Conservation (phyloP, 2,113 vertebrate genomes). For the Tenebrosternarchus preto region DNA sequence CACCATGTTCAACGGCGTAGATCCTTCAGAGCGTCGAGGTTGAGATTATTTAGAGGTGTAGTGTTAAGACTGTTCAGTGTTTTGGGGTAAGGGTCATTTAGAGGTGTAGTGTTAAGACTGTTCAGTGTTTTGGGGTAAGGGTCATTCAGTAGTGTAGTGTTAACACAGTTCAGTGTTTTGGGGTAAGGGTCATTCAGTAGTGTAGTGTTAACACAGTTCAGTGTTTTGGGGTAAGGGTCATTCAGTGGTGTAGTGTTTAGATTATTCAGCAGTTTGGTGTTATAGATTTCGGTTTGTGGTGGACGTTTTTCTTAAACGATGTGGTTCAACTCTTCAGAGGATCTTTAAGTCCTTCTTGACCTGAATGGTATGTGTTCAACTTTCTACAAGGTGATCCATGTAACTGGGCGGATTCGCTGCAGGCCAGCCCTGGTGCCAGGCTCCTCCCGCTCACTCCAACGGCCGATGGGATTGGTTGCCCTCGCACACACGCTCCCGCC, state of each 20-base stretch:
- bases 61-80: too few relatives aligned
- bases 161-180: too few relatives aligned
- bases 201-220: too few relatives aligned
- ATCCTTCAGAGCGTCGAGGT: background rate
- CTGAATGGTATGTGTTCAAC: constrained; percentile 20
- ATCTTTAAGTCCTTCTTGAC: background rate
- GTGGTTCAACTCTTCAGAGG: background rate
- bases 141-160: too few relatives aligned
- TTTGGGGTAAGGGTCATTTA: too few relatives aligned
- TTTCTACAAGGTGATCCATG: constrained; percentile 83
- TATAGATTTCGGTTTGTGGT: background rate
- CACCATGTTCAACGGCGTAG: background rate
- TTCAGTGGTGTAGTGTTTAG: too few relatives aligned
- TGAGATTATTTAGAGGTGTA: background rate
- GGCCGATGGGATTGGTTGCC: constrained; percentile 83
- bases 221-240: too few relatives aligned
- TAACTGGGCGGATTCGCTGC: constrained; percentile 82
- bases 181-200: too few relatives aligned
- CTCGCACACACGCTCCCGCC: constrained; percentile 87
- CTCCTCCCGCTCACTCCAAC: constrained; percentile 69
- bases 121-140: too few relatives aligned
- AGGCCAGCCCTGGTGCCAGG: constrained; percentile 72
- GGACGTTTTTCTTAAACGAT: background rate
- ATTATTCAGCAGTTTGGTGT: too few relatives aligned
- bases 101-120: too few relatives aligned